A percentile compares a stretch with the other conserved stretches of the same genome.
These are phyloP conservation scores for Chironomus tentans DNA, from an alignment of 2,888 invertebrate species.

Conservation along the genomic window DNA sequence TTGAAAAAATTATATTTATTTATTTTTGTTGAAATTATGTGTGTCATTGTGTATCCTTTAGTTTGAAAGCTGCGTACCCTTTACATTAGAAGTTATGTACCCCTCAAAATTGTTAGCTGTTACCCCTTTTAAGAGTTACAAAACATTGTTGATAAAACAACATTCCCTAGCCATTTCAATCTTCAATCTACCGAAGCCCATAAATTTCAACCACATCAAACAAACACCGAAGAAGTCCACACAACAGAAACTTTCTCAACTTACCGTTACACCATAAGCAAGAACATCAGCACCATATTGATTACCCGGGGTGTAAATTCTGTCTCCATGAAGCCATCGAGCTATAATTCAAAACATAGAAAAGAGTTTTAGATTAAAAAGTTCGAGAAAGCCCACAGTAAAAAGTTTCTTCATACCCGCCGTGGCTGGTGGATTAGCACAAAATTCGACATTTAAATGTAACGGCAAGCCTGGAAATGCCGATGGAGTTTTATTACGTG, in stretches of 20 bases:
- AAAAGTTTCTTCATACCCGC: constrained; percentile 30
- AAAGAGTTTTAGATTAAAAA: neutral
- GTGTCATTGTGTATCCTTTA: no score
- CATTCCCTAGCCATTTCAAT: no score
- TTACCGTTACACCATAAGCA: constrained; percentile 43
- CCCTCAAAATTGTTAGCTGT: no score
- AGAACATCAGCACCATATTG: constrained; percentile 42
- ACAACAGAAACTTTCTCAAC: constrained; percentile 19
- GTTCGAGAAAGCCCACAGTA: neutral
- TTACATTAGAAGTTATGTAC: no score
- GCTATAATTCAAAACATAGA: constrained; percentile 31
- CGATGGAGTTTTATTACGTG: constrained; percentile 55
- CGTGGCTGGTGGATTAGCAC: constrained; percentile 59
- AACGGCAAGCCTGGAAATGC: constrained; percentile 60
- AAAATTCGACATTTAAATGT: constrained; percentile 62
- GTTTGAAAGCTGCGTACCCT: neutral
- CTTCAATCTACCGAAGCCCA: no score
- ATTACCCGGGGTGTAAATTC: constrained; percentile 43
- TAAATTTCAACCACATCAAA: no score
- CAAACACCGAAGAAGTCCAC: no score
- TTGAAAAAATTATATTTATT: no score
- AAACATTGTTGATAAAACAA: no score
- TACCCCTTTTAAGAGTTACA: no score
- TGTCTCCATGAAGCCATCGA: constrained; percentile 42
- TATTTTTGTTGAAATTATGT: no score